phyloP scores from a whole-genome alignment of 2,113 vertebrate species.

The Chrysemys picta region DNA sequence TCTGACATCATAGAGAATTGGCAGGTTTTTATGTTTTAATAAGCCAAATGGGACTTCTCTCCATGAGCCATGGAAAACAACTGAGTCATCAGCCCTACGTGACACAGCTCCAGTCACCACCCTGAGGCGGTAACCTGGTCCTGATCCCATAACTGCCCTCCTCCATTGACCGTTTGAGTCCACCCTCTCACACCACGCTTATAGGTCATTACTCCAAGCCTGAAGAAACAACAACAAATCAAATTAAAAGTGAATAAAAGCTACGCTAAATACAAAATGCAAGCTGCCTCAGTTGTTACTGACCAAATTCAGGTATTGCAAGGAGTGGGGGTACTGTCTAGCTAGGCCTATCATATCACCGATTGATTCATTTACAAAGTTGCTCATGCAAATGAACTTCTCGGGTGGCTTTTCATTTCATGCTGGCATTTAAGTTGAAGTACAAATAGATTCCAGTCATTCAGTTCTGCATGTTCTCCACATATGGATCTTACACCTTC shows the following conservation, averaged over 20 bases:
- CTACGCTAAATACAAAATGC: not conserved
- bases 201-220: not conserved
- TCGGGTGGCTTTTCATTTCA: not conserved
- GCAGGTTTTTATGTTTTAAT: constrained; percentile 5
- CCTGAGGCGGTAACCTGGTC: too few species aligned
- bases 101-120: fast-evolving
- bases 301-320: not conserved
- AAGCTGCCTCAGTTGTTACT: not conserved
- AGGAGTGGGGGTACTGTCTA: not conserved
- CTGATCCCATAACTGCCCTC: not conserved
- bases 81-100: not conserved
- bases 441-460: not conserved
- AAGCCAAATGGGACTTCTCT: not conserved
- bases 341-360: not conserved
- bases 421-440: not conserved
- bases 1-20: constrained; percentile 51
- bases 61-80: fast-evolving
- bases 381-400: not conserved
- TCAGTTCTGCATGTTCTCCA: not conserved
- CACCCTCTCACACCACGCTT: not conserved
- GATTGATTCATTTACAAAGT: not conserved
- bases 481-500: not conserved
- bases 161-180: not conserved
- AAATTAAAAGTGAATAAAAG: not conserved
- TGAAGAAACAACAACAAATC: not conserved